Evolutionary conservation across 2,888 invertebrate genomes (phyloP), one percentile per base, ranked within the genome.

Genomic region (Allolobophora icterica): DNA sequence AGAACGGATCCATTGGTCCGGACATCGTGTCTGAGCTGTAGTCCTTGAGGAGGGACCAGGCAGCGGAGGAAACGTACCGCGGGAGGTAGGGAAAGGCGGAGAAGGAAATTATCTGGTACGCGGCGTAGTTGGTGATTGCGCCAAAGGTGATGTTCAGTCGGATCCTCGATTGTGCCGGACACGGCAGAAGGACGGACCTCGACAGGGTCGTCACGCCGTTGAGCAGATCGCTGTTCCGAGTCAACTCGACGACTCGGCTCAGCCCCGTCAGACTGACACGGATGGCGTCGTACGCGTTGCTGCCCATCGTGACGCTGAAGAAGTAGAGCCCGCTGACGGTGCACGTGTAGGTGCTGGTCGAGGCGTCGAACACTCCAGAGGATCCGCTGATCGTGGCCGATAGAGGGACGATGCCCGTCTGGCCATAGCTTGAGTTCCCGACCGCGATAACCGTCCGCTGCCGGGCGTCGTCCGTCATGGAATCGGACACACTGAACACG

Each of bases 1-100:
- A 90, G 58, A 92, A 92, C 5, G 92, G 92, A 58, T 92, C 91
- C 24, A 90, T 30, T 4, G 91, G 45, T n/a, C 89, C 91, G 42
- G 21, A 33, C 19, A 17, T n/a, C 5, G 91, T 90, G 33, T 90
- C 90, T 17, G 90, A 83, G 45, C 33, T 89, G 89, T 92, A 92
- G 30, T 90, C 83, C 45, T 91, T 91, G 84, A 91, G 90, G 5
- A 90, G 45, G 34, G 35, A 90, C 92, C 92, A 92, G 24, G 91
- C 91, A 35, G 89, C 89, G 42, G 71, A 17, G 24, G 71, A 11
- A 24, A 90, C 35, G 40, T 52, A 58, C 17, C 35, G 2, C 24
- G 91, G 91, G 6, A 33, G 35, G 89, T 91, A 91, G 38, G 71
- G 90, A 35, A 91, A 91, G n/a, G 89, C 91, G 21, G 89, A 33